Evolutionary conservation across 2,888 invertebrate species (phyloP).

Genomic region (Lasioglossum villosulum): DNA sequence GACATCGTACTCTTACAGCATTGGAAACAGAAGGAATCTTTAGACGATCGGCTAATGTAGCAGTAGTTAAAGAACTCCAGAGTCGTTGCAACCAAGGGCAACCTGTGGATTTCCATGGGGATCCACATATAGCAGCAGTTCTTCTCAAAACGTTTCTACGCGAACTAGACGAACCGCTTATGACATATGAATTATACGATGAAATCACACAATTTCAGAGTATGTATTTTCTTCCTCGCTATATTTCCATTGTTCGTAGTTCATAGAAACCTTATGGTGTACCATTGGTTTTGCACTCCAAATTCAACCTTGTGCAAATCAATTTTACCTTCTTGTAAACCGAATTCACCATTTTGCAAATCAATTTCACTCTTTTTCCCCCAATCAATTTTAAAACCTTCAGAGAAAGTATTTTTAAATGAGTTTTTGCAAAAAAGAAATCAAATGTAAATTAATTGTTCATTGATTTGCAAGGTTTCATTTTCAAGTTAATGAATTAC

Average conservation of each 20-base stretch:
- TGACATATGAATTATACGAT: conserved; percentile 97
- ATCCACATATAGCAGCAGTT: conserved; percentile 97
- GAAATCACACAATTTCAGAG: conserved; percentile 96
- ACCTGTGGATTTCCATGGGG: conserved; percentile 90
- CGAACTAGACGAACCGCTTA: conserved; percentile 95
- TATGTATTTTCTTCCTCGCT: conserved; percentile 82
- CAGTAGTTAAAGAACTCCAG: conserved; percentile 93
- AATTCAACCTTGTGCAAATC: too few species aligned
- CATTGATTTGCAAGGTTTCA: too few species aligned
- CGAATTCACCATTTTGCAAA: too few species aligned
- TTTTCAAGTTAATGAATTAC: too few species aligned
- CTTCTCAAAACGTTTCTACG: conserved; percentile 97
- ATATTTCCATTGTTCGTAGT: conserved; percentile 2
- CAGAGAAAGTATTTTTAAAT: too few species aligned
- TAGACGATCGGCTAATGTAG: conserved; percentile 94
- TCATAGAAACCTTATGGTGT: neutral
- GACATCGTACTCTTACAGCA: conserved; percentile 85
- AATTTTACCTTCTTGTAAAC: too few species aligned
- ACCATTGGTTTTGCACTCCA: too few species aligned
- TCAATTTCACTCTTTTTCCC: too few species aligned
- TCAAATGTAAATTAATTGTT: too few species aligned
- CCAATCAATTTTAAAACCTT: too few species aligned
- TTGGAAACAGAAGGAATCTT: conserved; percentile 98
- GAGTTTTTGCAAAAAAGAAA: too few species aligned
- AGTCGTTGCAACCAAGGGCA: conserved; percentile 95